Conservation (phyloP, 2,797 vertebrate species). For the Leptoclinus maculatus region DNA sequence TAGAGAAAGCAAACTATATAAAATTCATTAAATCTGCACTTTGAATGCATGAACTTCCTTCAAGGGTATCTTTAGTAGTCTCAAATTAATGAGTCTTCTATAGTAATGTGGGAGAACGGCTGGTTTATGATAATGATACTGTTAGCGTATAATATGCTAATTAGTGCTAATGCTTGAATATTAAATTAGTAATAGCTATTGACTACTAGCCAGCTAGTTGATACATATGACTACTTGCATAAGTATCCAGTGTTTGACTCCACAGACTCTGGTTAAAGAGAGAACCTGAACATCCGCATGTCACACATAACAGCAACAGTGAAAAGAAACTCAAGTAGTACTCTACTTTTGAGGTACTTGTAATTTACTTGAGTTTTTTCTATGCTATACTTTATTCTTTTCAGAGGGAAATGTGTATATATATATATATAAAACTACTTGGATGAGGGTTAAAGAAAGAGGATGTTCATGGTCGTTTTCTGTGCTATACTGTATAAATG, state of each 20-base stretch:
- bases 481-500: not conserved
- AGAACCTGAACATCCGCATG: not conserved
- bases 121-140: not conserved
- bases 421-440: not conserved
- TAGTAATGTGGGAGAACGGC: not conserved
- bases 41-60: not conserved
- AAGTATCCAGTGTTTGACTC: not conserved
- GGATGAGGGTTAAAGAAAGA: not conserved
- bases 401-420: not conserved
- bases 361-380: not conserved
- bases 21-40: not conserved
- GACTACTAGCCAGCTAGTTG: not conserved
- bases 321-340: not conserved
- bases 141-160: not conserved
- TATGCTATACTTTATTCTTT: not conserved
- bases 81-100: not conserved
- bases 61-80: not conserved
- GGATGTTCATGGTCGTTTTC: not conserved
- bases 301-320: too few relatives aligned
- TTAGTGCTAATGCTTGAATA: not conserved
- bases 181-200: not conserved
- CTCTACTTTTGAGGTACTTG: not conserved
- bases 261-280: not conserved
- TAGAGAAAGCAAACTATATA: not conserved
- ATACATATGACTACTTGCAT: not conserved